Evolutionary conservation across 2,113 vertebrate genomes (phyloP).

Genomic region (Lagenorhynchus albirostris): DNA sequence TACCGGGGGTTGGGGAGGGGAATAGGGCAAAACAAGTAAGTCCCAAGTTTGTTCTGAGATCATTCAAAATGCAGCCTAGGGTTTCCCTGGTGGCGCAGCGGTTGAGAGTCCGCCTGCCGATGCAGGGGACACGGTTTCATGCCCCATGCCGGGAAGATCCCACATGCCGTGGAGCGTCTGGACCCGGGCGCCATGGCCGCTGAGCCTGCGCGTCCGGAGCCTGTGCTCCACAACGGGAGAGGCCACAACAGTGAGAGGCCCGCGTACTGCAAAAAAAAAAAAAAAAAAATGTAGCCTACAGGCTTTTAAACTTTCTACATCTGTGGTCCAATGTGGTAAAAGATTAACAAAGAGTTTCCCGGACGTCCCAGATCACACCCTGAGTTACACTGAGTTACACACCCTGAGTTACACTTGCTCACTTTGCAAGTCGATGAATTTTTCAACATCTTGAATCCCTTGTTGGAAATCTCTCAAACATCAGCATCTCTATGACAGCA

Average conservation of each 20-base stretch:
- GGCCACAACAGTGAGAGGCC: too few species aligned
- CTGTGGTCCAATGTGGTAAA: background rate
- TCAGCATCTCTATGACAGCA: background rate
- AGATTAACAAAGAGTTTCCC: background rate
- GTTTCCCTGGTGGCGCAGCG: too few species aligned
- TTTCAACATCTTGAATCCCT: background rate
- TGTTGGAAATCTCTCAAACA: background rate
- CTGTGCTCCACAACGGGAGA: too few species aligned
- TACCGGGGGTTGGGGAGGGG: background rate
- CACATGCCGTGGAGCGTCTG: too few species aligned
- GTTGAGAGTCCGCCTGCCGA: too few species aligned
- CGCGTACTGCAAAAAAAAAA: too few species aligned
- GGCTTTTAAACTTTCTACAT: background rate
- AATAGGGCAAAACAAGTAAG: background rate
- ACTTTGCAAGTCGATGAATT: background rate
- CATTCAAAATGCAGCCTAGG: background rate
- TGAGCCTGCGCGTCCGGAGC: too few species aligned
- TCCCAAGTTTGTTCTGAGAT: background rate
- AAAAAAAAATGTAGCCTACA: background rate
- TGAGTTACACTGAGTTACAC: background rate
- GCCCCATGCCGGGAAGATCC: too few species aligned
- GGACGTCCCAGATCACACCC: background rate
- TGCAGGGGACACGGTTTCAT: too few species aligned
- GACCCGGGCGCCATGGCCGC: too few species aligned
- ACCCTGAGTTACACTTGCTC: too few species aligned